Base-by-base conservation (phyloP, 2,797 vertebrate genomes). In the Enoplosus armatus region DNA sequence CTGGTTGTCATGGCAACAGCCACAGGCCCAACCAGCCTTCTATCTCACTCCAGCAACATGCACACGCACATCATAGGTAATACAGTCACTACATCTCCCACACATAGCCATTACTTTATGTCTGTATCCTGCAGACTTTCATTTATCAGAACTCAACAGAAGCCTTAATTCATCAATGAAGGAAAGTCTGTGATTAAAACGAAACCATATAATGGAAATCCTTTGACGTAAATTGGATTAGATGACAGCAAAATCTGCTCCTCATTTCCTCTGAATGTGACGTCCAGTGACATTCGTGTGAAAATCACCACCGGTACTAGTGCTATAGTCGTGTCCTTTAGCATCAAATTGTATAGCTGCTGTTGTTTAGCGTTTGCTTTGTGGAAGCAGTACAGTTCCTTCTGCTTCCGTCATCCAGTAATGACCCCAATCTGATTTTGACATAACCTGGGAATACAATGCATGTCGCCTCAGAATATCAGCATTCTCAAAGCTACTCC, bases 1-100 rank as follows among this genome's bases (percentile, higher is more conserved):
- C 60, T 50, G 92, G 95, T 96, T 90, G 93, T 94, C 93, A 95
- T 94, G 92, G 94, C 91, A 96, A 96, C 94, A 89, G 90, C 93
- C 84, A 92, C 89, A 83, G 91, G 86, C 90, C 89, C 89, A 86
- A 87, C 90, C 86, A 80, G 86, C 80, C 85, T 79, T 80, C 80
- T 78, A 63, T 85, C 84, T 90, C 75, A 67, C 81, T 89, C 72
- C 63, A 71, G 66, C 77, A 82, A 82, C 51, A 59, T 62, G 75
- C 70, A 63, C 76, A 78, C 62, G n/a, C n/a, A 60, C 79, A 81
- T 72, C 71, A 75, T 68, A 87, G 77, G 84, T 88, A 77, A 72
- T 67, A 59, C 76, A 86, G 66, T 87, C 45, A 50, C 69, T 75
- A 75, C 77, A 71, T 85, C 82, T 82, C 75, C 75, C 80, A 80